These are phyloP conservation scores for Ischnus inquisitorius DNA, from an alignment of 2,888 invertebrate genomes.

Conservation along the genomic window DNA sequence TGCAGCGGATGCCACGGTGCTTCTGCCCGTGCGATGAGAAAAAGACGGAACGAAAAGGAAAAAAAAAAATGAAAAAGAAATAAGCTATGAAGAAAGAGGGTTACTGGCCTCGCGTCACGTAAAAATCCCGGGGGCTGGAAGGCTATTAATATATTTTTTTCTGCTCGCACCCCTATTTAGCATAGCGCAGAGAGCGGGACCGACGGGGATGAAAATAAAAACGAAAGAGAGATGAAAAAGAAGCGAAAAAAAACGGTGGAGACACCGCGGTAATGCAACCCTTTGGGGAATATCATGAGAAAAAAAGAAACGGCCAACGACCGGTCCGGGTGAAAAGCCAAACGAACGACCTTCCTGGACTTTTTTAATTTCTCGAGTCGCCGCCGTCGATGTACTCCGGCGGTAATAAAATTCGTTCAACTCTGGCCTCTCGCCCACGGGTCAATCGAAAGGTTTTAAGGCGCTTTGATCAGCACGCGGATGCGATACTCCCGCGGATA, in stretches of 20 bases:
- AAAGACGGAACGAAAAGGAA: slow-evolving; percentile 38
- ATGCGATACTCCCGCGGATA: background rate
- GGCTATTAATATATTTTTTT: slow-evolving; percentile 83
- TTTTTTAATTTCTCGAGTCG: background rate
- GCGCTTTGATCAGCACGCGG: slow-evolving; percentile 30
- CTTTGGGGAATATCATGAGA: slow-evolving; percentile 63
- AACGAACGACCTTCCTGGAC: slow-evolving; percentile 50
- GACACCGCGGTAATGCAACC: slow-evolving; percentile 60
- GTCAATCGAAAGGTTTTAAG: slow-evolving; percentile 26
- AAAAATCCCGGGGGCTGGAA: slow-evolving; percentile 82
- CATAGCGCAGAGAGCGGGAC: slow-evolving; percentile 78
- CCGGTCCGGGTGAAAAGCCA: slow-evolving; percentile 43
- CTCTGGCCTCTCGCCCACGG: slow-evolving; percentile 10
- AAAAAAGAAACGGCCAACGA: slow-evolving; percentile 61
- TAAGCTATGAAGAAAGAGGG: slow-evolving; percentile 52
- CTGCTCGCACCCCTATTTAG: slow-evolving; percentile 83
- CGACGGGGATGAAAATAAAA: slow-evolving; percentile 31
- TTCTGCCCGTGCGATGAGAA: slow-evolving; percentile 60
- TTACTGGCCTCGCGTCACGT: slow-evolving; percentile 57
- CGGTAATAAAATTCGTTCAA: slow-evolving; percentile 21
- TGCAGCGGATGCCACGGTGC: slow-evolving; percentile 54
- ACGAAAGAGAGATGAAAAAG: slow-evolving; percentile 54
- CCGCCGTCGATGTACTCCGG: slow-evolving; percentile 11
- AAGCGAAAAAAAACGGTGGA: slow-evolving; percentile 62
- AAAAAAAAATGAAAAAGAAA: slow-evolving; percentile 24